Conservation (phyloP, 2,797 vertebrate genomes). For the Sebastes dallii region DNA sequence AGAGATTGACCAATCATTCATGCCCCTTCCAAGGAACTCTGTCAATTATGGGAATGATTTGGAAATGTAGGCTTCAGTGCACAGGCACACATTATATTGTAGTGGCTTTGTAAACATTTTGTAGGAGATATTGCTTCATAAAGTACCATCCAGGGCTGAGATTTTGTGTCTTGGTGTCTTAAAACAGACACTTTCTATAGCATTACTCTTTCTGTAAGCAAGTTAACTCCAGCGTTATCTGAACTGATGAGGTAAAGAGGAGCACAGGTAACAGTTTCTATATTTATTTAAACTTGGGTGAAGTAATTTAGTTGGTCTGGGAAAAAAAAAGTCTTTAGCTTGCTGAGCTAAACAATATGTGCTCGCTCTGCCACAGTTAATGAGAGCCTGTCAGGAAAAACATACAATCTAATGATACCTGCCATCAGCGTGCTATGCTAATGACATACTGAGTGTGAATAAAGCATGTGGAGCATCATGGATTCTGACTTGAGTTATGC, state of each 20-base stretch:
- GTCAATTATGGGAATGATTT: not conserved
- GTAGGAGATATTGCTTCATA: not conserved
- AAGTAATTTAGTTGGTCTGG: constrained; percentile 15
- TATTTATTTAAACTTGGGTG: not conserved
- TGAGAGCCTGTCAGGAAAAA: constrained; percentile 37
- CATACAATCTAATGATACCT: constrained; percentile 35
- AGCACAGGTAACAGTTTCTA: not conserved
- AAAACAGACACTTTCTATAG: not conserved
- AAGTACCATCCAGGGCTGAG: constrained; percentile 11
- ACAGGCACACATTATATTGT: not conserved
- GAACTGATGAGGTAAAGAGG: not conserved
- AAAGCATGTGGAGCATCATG: constrained; percentile 28
- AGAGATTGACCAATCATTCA: not conserved
- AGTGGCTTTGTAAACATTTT: too few relatives aligned
- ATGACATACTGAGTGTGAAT: constrained; percentile 51
- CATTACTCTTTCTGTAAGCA: not conserved
- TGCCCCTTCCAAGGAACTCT: not conserved
- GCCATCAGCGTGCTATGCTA: constrained; percentile 45
- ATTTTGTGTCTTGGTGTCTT: constrained; percentile 16
- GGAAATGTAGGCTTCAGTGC: not conserved
- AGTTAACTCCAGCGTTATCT: not conserved
- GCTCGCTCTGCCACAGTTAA: constrained; percentile 11
- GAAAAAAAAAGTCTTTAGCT: not conserved
- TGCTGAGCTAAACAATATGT: not conserved
- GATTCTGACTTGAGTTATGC: constrained; percentile 31